Evolutionary conservation across 2,797 vertebrate species (phyloP).

Genomic region (Channa striata): DNA sequence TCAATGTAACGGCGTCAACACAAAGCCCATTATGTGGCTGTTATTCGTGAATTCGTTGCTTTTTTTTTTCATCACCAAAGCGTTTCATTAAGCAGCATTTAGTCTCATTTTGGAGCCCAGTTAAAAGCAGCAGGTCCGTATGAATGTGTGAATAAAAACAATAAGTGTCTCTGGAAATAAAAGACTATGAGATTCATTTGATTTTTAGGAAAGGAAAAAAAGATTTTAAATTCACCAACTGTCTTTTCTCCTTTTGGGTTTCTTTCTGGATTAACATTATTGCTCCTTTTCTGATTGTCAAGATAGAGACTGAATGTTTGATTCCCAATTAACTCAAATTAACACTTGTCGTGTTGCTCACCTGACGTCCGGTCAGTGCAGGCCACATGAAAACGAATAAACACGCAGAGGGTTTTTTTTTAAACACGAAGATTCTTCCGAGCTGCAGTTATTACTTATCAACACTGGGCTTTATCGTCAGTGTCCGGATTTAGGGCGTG

Average conservation of each 20-base stretch:
- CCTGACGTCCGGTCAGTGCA: neutral
- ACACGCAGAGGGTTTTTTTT: neutral
- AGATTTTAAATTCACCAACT: neutral
- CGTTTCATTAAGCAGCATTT: neutral
- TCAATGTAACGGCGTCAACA: neutral
- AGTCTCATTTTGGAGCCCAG: too few species aligned
- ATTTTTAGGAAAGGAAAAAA: neutral
- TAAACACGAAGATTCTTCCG: neutral
- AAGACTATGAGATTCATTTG: too few species aligned
- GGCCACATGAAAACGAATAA: neutral
- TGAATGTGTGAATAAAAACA: too few species aligned
- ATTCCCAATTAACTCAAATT: neutral
- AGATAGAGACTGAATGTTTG: neutral
- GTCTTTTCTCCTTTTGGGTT: neutral
- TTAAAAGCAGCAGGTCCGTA: neutral
- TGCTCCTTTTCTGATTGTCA: too few species aligned
- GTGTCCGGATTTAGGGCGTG: slow-evolving; percentile 36
- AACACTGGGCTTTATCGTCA: neutral
- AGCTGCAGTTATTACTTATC: neutral
- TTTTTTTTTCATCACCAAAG: neutral
- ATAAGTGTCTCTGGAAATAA: too few species aligned
- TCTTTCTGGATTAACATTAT: neutral
- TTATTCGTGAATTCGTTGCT: neutral
- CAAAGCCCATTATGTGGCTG: neutral
- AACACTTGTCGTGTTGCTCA: neutral